Base-by-base conservation (phyloP, 2,888 invertebrate genomes). In the Schizaphis graminum region DNA sequence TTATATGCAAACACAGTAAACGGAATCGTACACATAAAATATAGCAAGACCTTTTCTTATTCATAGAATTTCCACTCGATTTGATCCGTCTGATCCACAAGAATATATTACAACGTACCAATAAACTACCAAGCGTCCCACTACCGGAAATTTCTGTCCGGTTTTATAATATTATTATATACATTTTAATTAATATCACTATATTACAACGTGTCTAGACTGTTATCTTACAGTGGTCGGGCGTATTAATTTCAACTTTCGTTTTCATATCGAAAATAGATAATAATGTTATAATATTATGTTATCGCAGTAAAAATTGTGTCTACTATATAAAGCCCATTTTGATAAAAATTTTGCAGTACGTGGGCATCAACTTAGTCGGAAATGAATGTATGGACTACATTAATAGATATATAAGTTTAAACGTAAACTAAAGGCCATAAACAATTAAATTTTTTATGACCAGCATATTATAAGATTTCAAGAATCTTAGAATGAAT, bases 1-100 rank as follows among this genome's bases (percentile, higher is more conserved):
- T 94, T 94, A 94, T 94, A 94, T 91, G 94, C 94, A 94, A 94
- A 94, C 94, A 94, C 94, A 91, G 94, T 94, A 94, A 94, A 94
- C 94, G 94, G 91, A 28, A 35, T 86, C 57, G 86, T 57, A 85
- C 90, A 67, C 67, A 61, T n/a, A 91, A 21, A 35, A 53, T 57
- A n/a, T 53, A 77, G 85, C 41, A 44, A 57, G 91, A 86, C 26
- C 26, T 53, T 92, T 92, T 86, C n/a, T 92, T 87, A n/a, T 49
- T 67, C 28, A 47, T 67, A 28, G 47, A 8, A 85, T 94, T 94
- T 94, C 86, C 91, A 91, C 94, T 94, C 94, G 94, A 94, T 94
- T 94, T 94, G 91, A 94, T 91, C 85, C 85, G 93, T 35, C 44
- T 26, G n/a, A 86, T 44, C 57, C 57, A 24, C 61, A 28, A 47